Base-by-base conservation (phyloP, 2,797 vertebrate genomes). In the Tenualosa ilisha region DNA sequence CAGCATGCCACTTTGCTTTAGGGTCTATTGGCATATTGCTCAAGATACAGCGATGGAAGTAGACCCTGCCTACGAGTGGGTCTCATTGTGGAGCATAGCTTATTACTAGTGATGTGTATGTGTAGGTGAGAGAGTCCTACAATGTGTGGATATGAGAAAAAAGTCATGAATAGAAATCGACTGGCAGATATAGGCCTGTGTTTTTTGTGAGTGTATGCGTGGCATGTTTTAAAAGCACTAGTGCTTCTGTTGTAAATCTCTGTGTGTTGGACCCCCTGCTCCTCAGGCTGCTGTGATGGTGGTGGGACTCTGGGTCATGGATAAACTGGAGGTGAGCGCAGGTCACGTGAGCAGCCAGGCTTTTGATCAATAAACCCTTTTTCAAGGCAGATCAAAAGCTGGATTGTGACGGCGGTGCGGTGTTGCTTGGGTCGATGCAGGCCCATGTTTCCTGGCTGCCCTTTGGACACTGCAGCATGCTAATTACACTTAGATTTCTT, bases 201-300 rank as follows among this genome's bases (percentile, higher is more conserved):
- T 46, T 24, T 40, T 75, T 40, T 37, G n/a, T 75, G 68, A 9
- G 31, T 40, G 37, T 54, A 84, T 43, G 85, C 86, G 86, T 85
- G 31, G 20, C 63, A 6, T 43, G 13, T 7, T 6, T 79, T 3
- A 31, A 15, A 72, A 40, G 68, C 68, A 0, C 37, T 72, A 37
- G 31, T 72, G 8, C 37, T 9, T 0, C 31, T 75, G 68, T 7
- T 43, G 68, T 75, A 40, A 20, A 7, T 43, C 13, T 56, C 65
- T 75, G 13, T 75, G 72, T 79, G 72, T 46, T 1, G 20, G 17
- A 79, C 40, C 22, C 59, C 24, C 11, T 9, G 40, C 37, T 46
- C 46, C 72, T 46, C 40, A 79, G 72, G 37, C 72, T 8, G 6
- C 6, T 43, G 68, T 4, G 2, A 43, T 75, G 37, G 68, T 72